These are phyloP conservation scores for Zaprionus davidi DNA, from an alignment of 1,140 invertebrate species.

Conservation along the genomic window DNA sequence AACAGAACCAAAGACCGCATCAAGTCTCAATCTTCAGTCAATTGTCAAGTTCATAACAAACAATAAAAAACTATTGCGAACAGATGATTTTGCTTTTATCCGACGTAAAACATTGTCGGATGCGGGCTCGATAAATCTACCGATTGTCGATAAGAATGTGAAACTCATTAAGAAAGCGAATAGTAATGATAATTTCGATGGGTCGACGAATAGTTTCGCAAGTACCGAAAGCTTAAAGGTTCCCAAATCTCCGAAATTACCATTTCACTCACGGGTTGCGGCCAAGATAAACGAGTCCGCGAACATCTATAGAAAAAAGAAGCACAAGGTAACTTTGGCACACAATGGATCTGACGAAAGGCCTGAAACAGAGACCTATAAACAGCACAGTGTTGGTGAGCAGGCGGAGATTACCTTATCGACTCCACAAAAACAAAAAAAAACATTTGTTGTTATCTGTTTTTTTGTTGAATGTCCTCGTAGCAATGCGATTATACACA, in stretches of 20 bases:
- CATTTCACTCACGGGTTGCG: slow-evolving; percentile 69
- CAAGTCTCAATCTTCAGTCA: slow-evolving; percentile 57
- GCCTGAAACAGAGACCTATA: slow-evolving; percentile 56
- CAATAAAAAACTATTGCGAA: slow-evolving; percentile 61
- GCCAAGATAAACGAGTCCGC: slow-evolving; percentile 51
- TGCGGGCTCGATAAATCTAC: slow-evolving; percentile 37
- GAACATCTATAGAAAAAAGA: slow-evolving; percentile 40
- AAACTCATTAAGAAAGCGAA: slow-evolving; percentile 51
- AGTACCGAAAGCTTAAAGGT: background rate
- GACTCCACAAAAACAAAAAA: slow-evolving; percentile 15
- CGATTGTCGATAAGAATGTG: slow-evolving; percentile 55
- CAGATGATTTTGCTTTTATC: slow-evolving; percentile 61
- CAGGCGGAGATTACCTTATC: slow-evolving; percentile 24
- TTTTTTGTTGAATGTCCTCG: slow-evolving; percentile 8
- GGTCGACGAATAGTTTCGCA: slow-evolving; percentile 1
- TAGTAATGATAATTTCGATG: slow-evolving; percentile 16
- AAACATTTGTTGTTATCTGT: slow-evolving; percentile 21
- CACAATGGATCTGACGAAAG: slow-evolving; percentile 32
- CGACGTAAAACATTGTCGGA: slow-evolving; percentile 55
- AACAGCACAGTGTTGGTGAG: slow-evolving; percentile 66
- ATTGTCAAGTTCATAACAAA: slow-evolving; percentile 63
- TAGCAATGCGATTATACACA: slow-evolving; percentile 8
- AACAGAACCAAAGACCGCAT: slow-evolving; percentile 37
- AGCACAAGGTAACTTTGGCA: slow-evolving; percentile 41
- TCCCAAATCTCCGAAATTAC: slow-evolving; percentile 26